Conservation (phyloP, 2,888 invertebrate genomes). For the Rutpela maculata region DNA sequence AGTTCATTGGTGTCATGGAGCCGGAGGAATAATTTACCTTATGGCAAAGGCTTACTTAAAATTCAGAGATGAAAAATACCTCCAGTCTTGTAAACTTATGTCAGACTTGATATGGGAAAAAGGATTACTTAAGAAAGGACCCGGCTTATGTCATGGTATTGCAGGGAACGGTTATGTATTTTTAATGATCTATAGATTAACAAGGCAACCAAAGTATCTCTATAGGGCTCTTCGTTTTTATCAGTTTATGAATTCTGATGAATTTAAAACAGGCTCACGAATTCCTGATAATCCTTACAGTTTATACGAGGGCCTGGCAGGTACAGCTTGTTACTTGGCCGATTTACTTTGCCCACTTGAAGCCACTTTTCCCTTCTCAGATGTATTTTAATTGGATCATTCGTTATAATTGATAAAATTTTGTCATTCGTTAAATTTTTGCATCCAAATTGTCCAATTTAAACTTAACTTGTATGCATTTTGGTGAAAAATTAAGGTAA, state of each 20-base stretch:
- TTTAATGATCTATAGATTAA: slow-evolving; percentile 84
- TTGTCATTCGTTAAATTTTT: background rate
- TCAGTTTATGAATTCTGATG: slow-evolving; percentile 81
- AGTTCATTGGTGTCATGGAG: slow-evolving; percentile 95
- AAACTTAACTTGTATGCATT: background rate
- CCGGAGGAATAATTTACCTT: slow-evolving; percentile 85
- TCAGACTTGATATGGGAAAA: slow-evolving; percentile 89
- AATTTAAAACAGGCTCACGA: slow-evolving; percentile 81
- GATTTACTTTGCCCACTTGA: slow-evolving; percentile 85
- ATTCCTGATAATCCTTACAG: slow-evolving; percentile 89
- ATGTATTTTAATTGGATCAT: slow-evolving; percentile 75
- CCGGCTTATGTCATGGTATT: slow-evolving; percentile 92
- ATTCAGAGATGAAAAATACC: slow-evolving; percentile 84
- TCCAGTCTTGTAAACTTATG: slow-evolving; percentile 81
- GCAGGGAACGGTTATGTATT: slow-evolving; percentile 90
- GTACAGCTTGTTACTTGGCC: slow-evolving; percentile 87
- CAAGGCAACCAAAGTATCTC: slow-evolving; percentile 82
- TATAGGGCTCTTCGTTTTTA: slow-evolving; percentile 86
- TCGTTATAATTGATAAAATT: background rate
- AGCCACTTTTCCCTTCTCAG: slow-evolving; percentile 90
- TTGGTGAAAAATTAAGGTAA: background rate
- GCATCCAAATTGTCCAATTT: background rate
- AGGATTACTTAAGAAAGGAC: slow-evolving; percentile 90
- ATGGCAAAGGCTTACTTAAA: slow-evolving; percentile 87
- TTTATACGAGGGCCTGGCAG: slow-evolving; percentile 91